Evolutionary conservation across 2,888 invertebrate genomes (phyloP), one percentile per base, ranked within the genome.

Genomic region (Myathropa florea): DNA sequence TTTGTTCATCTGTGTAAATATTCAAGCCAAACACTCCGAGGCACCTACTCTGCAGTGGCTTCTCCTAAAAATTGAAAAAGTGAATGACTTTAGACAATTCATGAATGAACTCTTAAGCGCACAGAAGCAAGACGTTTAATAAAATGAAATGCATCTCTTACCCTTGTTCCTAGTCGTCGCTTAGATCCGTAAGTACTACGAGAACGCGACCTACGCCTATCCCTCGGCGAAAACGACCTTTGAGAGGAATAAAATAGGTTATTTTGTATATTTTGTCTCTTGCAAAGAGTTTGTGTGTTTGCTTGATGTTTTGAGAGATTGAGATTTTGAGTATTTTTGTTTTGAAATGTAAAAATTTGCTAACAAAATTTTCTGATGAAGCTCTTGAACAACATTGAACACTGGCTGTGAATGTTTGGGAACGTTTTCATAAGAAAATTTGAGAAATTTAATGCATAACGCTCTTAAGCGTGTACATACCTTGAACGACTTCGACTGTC

Each of bases 21-120:
- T 97, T 98, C 77, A 99, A 94, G 3, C 99, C 99, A 93, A 99
- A 99, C 12, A 99, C 96, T 21, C 99, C 99, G 65, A 99, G 94
- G 91, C 98, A 99, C 72, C 97, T 94, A 63, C 96, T 96, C 2
- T 97, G 96, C 86, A 96, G 95, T 0, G 98, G 98, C 91, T 90
- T 90, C 75, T 92, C 91, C 92, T 92, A 36, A 30, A 77, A 77
- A 61, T 10, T 4, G 18, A 60, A 71, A 61, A 67, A 26, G 23
- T 28, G 67, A 60, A 33, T 28, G 55, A 57, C 10, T 39, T n/a
- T 33, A 4, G 6, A 6, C 33, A 33, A 1, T 9, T 33, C 4
- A 4, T n/a, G 18, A 30, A 64, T n/a, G n/a, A n/a, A n/a, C n/a
- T n/a, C n/a, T n/a, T n/a, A n/a, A n/a, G n/a, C n/a, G n/a, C n/a